Evolutionary conservation across 2,888 invertebrate genomes (phyloP).

Genomic region (Cephonodes hylas): DNA sequence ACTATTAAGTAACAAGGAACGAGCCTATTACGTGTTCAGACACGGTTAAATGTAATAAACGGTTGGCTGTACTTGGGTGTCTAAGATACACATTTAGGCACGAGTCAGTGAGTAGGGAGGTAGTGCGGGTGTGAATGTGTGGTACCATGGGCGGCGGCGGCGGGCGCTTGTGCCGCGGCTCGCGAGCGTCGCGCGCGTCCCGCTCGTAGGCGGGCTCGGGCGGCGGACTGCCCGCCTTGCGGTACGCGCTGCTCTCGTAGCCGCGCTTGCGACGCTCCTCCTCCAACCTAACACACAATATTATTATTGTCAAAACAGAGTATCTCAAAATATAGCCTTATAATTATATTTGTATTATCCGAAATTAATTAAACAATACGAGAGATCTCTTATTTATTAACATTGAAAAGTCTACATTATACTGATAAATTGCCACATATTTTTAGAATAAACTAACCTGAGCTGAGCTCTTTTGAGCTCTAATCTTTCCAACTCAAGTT

Average conservation of each 20-base stretch:
- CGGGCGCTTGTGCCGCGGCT: constrained; percentile 62
- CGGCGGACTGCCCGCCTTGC: constrained; percentile 66
- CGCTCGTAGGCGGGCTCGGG: constrained; percentile 28
- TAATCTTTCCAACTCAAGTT: constrained; percentile 88
- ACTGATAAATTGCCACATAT: too few species aligned
- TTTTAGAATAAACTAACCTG: too few species aligned
- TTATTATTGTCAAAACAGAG: neutral
- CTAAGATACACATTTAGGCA: too few species aligned
- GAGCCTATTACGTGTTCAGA: too few species aligned
- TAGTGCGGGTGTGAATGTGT: neutral
- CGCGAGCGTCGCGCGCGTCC: constrained; percentile 67
- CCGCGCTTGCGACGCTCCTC: constrained; percentile 83
- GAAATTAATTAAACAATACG: too few species aligned
- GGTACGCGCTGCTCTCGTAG: constrained; percentile 68
- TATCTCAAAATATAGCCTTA: too few species aligned
- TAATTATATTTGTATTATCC: too few species aligned
- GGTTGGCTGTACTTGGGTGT: too few species aligned
- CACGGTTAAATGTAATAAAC: too few species aligned
- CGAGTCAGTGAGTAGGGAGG: too few species aligned
- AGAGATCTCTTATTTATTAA: neutral
- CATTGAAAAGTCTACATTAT: too few species aligned
- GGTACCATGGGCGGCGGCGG: constrained; percentile 60
- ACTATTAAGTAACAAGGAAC: too few species aligned
- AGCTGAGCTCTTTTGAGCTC: constrained; percentile 91
- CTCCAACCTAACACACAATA: constrained; percentile 62